Base-by-base conservation (phyloP, 2,888 invertebrate species). In the Agriopis aurantiaria region DNA sequence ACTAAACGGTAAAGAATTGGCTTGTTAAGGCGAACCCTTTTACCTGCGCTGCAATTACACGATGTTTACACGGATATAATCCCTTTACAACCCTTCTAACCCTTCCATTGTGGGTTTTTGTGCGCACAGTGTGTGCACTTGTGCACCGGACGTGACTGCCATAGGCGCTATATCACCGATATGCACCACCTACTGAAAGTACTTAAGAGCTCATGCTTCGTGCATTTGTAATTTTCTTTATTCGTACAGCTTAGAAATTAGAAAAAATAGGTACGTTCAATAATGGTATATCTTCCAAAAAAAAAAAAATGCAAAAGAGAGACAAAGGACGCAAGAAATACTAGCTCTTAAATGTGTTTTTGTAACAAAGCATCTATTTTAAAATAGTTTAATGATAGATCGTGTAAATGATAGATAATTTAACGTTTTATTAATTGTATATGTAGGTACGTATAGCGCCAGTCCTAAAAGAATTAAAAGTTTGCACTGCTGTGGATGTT, bases 31-130 rank as follows among this genome's bases (percentile, higher is more conserved):
- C 68, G 81, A 88, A 87, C 90, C 88, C 88, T 87, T 90, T 83
- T 90, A 91, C 90, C 89, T 91, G 91, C 85, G 83, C 40, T 83
- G 84, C 89, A 91, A 92, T 93, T 93, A 93, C 89, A 89, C 89
- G 93, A 92, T 92, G 88, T 90, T 93, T 93, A 93, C 91, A 93
- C 91, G 93, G 87, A 82, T 86, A 88, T 93, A 91, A 92, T 89
- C 85, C 84, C 80, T 87, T 86, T 86, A 86, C 85, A 91, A 91
- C 89, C 85, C 89, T 90, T 92, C 84, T 87, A 92, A 90, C 91
- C 90, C 91, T 92, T 91, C 89, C 77, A 88, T 91, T 92, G 89
- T 90, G 76, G 58, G 76, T 83, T 89, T 91, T 91, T 91, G 78
- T 74, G 72, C 79, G 78, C 79, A n/a, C 78, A 43, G 62, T 69